Evolutionary conservation across 2,797 vertebrate species (phyloP), one percentile per base, ranked within the genome.

Genomic region (Mus minutoides): DNA sequence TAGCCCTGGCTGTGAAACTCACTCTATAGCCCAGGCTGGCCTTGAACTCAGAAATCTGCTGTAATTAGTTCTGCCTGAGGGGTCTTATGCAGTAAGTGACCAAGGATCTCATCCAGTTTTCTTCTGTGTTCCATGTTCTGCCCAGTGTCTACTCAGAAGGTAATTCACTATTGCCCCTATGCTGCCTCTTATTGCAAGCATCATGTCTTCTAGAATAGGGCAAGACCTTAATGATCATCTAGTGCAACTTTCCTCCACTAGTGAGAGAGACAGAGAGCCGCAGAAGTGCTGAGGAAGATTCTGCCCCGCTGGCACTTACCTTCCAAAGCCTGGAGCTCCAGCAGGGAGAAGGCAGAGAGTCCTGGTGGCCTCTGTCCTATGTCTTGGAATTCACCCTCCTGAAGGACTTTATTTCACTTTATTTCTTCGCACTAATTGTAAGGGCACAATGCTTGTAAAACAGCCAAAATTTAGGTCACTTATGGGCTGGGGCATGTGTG

Each of bases 361-460:
- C 26, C 75, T 71, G n/a, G 1, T 31, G 31, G 19, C 52, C 73
- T 46, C 34, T 77, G 43, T 58, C 43, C 19, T 6, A 12, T 46
- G 90, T 79, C 80, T 79, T 78, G 58, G 43, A 75, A 80, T 82
- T 78, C 17, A 19, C 80, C 64, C 49, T 90, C 93, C 56, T 9
- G 2, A 92, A 91, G 73, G 84, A 94, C 14, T 21, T n/a, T 71
- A n/a, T 90, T 79, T 11, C 22, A 60, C 67, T 43, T 75, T 16
- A 60, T 92, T 34, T 91, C 60, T 77, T 94, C 88, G 62, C 90
- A 67, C 92, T 71, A 31, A 37, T 94, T 95, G 96, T 83, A 95
- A 96, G 78, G 77, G 29, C 73, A 94, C 58, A 34, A 79, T 92
- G 88, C 97, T 96, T 93, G 64, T 96, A 97, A 97, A 97, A 83